A percentile compares a stretch with the other conserved stretches of the same genome.
These are phyloP conservation scores for Pemphigus obesinymphae DNA, from an alignment of 1,140 invertebrate species.

Conservation along the genomic window DNA sequence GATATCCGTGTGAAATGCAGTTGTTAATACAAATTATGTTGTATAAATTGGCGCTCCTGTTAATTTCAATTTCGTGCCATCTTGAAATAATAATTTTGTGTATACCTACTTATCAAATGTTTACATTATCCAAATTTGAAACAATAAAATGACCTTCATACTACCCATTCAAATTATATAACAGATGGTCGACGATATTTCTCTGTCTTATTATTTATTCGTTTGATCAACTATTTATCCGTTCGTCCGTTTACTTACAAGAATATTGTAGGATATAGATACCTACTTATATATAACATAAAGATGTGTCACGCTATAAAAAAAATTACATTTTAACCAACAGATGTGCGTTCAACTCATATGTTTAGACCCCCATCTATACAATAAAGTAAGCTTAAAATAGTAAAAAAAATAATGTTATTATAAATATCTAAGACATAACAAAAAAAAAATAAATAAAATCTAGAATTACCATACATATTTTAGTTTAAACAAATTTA, in stretches of 20 bases:
- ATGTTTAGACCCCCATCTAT: neutral
- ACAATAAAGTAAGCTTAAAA: neutral
- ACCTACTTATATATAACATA: neutral
- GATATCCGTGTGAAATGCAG: too few relatives aligned
- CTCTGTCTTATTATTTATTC: neutral
- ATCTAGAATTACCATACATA: too few relatives aligned
- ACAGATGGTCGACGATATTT: neutral
- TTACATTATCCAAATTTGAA: neutral
- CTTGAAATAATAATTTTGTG: too few relatives aligned
- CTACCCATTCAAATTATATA: neutral
- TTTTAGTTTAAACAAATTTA: too few relatives aligned
- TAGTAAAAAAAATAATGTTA: neutral
- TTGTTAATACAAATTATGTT: too few relatives aligned
- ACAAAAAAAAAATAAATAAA: too few relatives aligned
- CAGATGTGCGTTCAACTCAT: neutral
- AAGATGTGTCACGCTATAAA: neutral
- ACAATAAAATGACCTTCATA: slow-evolving; percentile 3
- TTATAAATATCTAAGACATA: too few relatives aligned
- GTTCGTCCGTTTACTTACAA: too few relatives aligned
- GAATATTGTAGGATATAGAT: neutral
- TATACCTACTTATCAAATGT: neutral
- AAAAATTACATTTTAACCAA: neutral
- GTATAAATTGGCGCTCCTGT: too few relatives aligned
- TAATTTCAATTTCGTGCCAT: too few relatives aligned
- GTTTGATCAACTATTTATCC: neutral